Evolutionary conservation across 2,888 invertebrate genomes (phyloP).

Genomic region (Rotaria magnacalcarata): DNA sequence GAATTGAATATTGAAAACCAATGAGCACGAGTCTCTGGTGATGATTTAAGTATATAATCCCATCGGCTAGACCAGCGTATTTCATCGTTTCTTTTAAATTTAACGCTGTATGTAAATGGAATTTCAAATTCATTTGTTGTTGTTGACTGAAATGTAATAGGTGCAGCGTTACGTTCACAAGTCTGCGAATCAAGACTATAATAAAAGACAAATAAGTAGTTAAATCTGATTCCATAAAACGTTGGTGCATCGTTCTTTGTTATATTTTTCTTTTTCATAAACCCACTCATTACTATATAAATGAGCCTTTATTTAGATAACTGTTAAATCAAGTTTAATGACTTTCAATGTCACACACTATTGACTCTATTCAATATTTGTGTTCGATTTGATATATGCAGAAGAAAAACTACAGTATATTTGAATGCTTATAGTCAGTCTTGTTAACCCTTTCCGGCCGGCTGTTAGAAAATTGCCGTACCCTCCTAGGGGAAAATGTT

Average conservation of each 20-base stretch:
- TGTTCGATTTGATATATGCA: too few species aligned
- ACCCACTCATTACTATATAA: not conserved
- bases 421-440: too few species aligned
- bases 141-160: not conserved
- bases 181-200: not conserved
- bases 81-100: slow-evolving; percentile 51
- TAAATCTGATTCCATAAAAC: not conserved
- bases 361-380: too few species aligned
- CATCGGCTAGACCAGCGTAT: slow-evolving; percentile 96
- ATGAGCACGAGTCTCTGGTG: slow-evolving; percentile 95
- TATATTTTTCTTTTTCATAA: too few species aligned
- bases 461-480: too few species aligned
- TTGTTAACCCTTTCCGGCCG: too few species aligned
- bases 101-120: slow-evolving; percentile 47
- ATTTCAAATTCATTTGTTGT: slow-evolving; percentile 1
- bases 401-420: too few species aligned
- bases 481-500: too few species aligned
- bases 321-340: not conserved
- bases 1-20: slow-evolving; percentile 97
- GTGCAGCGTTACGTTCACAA: not conserved
- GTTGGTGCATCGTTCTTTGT: too few species aligned
- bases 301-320: not conserved
- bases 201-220: not conserved
- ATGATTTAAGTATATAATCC: slow-evolving; percentile 96
- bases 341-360: too few species aligned